Percentiles rank a stretch among this genome's conserved stretches.
Evolutionary conservation across 2,113 vertebrate species (phyloP).

Genomic region (Rhineura floridana): DNA sequence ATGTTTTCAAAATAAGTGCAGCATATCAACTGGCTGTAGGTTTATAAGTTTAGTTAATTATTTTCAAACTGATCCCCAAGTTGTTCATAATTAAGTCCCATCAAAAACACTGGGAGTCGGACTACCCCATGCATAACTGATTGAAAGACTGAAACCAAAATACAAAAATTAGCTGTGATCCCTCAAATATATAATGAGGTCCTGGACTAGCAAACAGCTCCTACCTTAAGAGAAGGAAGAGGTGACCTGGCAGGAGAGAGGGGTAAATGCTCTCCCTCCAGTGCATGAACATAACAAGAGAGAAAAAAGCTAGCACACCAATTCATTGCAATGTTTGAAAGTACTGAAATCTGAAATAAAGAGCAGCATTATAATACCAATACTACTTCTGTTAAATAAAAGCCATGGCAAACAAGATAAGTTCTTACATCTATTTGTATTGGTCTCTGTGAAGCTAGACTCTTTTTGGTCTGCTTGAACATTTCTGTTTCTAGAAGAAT

Average conservation of each 20-base stretch:
- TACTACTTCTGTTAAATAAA: not conserved
- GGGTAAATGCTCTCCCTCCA: not conserved
- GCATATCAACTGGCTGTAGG: too few species aligned
- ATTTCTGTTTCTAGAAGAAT: constrained; percentile 79
- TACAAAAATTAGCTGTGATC: not conserved
- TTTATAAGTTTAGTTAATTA: not conserved
- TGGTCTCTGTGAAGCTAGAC: constrained; percentile 82
- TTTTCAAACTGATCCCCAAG: not conserved
- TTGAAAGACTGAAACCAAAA: not conserved
- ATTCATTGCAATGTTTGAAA: not conserved
- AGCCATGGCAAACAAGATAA: not conserved
- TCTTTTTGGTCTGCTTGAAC: constrained; percentile 83
- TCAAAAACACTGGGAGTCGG: not conserved
- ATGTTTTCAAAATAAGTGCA: not conserved
- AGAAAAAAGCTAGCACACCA: too few species aligned
- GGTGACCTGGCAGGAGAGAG: not conserved
- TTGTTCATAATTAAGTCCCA: not conserved
- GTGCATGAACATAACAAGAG: not conserved
- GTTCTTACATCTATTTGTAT: constrained; percentile 75
- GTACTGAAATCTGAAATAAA: not conserved
- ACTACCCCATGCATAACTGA: not conserved
- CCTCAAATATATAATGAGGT: not conserved
- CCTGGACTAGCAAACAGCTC: not conserved
- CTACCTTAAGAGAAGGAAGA: not conserved
- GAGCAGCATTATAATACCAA: not conserved